These are phyloP conservation scores for Ecliptopera silaceata DNA, from an alignment of 2,888 invertebrate genomes.

Conservation along the genomic window DNA sequence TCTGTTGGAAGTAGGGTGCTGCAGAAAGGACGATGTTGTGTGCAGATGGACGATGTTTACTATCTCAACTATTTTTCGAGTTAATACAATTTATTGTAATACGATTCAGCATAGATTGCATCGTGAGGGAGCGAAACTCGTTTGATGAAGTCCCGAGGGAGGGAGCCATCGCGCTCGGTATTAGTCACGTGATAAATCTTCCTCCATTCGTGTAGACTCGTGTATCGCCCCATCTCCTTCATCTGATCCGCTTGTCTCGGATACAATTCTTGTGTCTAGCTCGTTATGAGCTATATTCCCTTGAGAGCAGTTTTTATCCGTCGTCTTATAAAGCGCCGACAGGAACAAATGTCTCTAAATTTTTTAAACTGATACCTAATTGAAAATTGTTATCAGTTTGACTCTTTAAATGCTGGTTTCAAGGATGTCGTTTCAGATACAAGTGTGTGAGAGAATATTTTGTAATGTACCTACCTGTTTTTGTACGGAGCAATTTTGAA, in stretches of 20 bases:
- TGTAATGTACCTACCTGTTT: background rate
- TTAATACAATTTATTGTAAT: conserved; percentile 84
- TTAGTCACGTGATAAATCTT: conserved; percentile 83
- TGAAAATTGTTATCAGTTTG: conserved; percentile 37
- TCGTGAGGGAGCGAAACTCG: conserved; percentile 81
- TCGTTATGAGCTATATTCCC: conserved; percentile 67
- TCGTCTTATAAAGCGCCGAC: conserved; percentile 40
- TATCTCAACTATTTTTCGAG: conserved; percentile 82
- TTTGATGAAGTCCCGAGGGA: conserved; percentile 81
- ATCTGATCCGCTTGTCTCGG: conserved; percentile 26
- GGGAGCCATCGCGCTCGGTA: conserved; percentile 72
- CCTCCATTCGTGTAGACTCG: conserved; percentile 53
- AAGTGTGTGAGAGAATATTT: conserved; percentile 22
- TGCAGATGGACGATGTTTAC: conserved; percentile 82
- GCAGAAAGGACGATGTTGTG: conserved; percentile 62
- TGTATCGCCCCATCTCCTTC: conserved; percentile 53
- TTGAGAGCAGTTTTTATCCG: conserved; percentile 62
- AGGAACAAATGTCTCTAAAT: conserved; percentile 37
- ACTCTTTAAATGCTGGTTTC: conserved; percentile 23
- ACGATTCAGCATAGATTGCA: conserved; percentile 84
- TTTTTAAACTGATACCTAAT: conserved; percentile 36
- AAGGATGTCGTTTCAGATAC: conserved; percentile 18
- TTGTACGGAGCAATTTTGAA: too few species aligned
- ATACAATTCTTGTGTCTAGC: conserved; percentile 52
- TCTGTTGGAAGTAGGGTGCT: conserved; percentile 64